Evolutionary conservation across 1,140 invertebrate species (phyloP).

Genomic region (Doryteuthis pealeii): DNA sequence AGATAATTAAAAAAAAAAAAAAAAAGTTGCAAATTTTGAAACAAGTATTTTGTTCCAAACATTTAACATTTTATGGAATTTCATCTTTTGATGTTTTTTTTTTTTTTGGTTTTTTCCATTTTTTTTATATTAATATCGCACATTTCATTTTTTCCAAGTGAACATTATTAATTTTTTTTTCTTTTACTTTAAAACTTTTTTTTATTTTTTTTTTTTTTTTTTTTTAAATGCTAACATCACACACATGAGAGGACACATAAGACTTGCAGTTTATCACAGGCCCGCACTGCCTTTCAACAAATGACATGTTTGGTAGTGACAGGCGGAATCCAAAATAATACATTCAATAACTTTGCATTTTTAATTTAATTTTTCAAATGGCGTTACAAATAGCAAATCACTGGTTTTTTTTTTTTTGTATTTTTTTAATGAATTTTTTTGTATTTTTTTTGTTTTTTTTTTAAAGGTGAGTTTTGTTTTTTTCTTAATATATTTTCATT

Average conservation of each 20-base stretch:
- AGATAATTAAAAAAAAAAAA: too few species aligned
- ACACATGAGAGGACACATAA: conserved; percentile 4
- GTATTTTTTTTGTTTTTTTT: background rate
- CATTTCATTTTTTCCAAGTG: too few species aligned
- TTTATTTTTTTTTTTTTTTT: background rate
- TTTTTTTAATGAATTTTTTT: too few species aligned
- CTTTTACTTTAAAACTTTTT: background rate
- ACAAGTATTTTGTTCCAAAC: too few species aligned
- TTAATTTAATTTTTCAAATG: background rate
- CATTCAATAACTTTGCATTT: conserved; percentile 2
- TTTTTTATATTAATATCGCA: too few species aligned
- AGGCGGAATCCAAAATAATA: background rate
- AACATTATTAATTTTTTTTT: too few species aligned
- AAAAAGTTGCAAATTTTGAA: too few species aligned
- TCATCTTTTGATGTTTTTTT: too few species aligned
- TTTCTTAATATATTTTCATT: background rate
- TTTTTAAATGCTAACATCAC: conserved; percentile 2
- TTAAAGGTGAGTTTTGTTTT: background rate
- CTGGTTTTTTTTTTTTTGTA: background rate
- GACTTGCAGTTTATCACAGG: conserved; percentile 10
- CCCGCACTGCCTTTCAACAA: background rate
- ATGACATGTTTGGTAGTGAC: background rate
- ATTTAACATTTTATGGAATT: too few species aligned
- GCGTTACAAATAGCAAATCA: conserved; percentile 6
- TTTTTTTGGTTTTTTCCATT: too few species aligned